Evolutionary conservation across 2,113 vertebrate genomes (phyloP), one percentile per base, ranked within the genome.

Genomic region (Scytalopus superciliaris): DNA sequence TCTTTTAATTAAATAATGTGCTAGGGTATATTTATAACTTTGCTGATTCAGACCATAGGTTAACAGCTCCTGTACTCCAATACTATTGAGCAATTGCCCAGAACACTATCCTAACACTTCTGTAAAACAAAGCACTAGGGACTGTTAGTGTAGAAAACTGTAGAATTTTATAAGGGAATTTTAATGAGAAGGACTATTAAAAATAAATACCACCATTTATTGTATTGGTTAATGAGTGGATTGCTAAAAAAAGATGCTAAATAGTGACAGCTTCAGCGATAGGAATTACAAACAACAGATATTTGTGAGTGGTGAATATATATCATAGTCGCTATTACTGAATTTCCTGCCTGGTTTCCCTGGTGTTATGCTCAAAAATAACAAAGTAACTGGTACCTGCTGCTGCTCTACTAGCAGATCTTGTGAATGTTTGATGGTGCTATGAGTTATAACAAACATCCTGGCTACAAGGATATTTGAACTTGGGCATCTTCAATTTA

Each of bases 131-230:
- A 94, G 50, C 80, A 1, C 72, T 64, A 78, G 93, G 88, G 83
- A 93, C 76, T 68, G 24, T n/a, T 90, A 84, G 35, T 12, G 31
- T 35, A 78, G 75, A 94, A 90, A 88, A 94, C 79, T 50, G 39
- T 7, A 14, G 30, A 72, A 67, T 93, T 94, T 96, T 96, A 86
- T 95, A 84, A 87, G 76, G 56, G 68, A 78, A 90, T 90, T 88
- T 95, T 90, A 93, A 91, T 55, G 90, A 44, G n/a, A 73, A 92
- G 28, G 37, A 72, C 90, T 75, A 60, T 88, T 93, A 93, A 93
- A 97, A 93, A 81, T 52, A 92, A 94, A 88, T 92, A 27, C 39
- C n/a, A 78, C 76, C 86, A 4, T 95, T 97, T 93, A 90, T 93
- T 56, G 24, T 75, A 40, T 91, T 84, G 44, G 83, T 59, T 96